Conservation (phyloP, 2,113 vertebrate species). For the Prochilodus magdalenae region DNA sequence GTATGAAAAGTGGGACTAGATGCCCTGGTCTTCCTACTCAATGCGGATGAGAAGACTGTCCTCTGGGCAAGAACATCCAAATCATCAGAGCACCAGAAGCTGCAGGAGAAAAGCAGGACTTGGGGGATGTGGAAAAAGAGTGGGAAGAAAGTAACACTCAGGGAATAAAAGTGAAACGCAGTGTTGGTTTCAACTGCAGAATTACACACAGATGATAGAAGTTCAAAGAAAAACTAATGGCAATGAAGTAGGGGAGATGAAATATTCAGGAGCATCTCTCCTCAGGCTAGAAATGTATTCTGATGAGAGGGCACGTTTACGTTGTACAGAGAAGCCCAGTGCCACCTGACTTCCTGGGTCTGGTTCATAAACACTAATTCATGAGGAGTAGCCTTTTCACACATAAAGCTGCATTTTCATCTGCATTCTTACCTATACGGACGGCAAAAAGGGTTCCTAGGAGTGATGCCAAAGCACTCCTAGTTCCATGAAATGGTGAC, state of each 20-base stretch:
- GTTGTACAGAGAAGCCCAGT: constrained; percentile 4
- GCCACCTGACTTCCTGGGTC: background rate
- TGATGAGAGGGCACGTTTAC: constrained; percentile 25
- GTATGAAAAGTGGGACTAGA: too few relatives aligned
- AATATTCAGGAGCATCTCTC: constrained; percentile 29
- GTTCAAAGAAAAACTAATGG: constrained; percentile 24
- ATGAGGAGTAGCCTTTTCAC: background rate
- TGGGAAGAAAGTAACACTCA: background rate
- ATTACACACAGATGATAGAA: constrained; percentile 4
- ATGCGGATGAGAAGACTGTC: background rate
- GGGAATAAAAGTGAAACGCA: constrained; percentile 2
- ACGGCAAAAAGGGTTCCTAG: too few relatives aligned
- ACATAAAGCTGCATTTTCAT: background rate
- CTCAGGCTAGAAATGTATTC: constrained; percentile 16
- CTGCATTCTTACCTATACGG: too few relatives aligned
- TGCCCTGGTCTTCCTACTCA: too few relatives aligned
- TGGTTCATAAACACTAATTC: background rate
- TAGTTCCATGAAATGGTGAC: too few relatives aligned
- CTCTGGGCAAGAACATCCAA: background rate
- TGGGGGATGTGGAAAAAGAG: background rate
- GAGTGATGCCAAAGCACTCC: too few relatives aligned
- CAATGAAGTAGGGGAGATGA: constrained; percentile 23
- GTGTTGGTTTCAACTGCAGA: constrained; percentile 4
- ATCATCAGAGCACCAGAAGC: background rate
- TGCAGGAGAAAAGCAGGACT: background rate